Percentiles rank a stretch among this genome's conserved stretches.
These are phyloP conservation scores for Papilio dardanus DNA, from an alignment of 1,140 invertebrate species.

Conservation along the genomic window DNA sequence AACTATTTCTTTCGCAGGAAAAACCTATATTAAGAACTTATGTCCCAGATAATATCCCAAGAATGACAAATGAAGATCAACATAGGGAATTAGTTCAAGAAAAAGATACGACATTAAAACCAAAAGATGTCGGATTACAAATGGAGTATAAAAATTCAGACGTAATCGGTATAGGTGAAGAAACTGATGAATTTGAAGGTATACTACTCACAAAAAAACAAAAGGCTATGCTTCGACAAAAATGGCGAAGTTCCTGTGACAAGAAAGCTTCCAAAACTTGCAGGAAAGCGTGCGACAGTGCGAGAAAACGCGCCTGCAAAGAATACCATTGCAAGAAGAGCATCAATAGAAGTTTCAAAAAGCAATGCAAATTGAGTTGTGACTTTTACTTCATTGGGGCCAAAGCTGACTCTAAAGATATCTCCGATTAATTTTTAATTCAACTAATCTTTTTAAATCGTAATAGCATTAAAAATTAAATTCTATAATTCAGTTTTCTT, in stretches of 20 bases:
- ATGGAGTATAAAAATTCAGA: neutral
- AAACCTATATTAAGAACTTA: neutral
- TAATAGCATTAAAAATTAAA: no score
- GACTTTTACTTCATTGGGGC: slow-evolving; percentile 29
- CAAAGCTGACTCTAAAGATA: neutral
- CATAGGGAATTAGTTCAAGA: neutral
- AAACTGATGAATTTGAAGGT: slow-evolving; percentile 32
- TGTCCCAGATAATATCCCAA: neutral
- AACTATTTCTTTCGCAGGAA: neutral
- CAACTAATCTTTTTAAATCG: neutral
- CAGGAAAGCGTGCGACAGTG: slow-evolving; percentile 47
- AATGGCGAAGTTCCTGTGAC: slow-evolving; percentile 48
- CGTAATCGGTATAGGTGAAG: neutral
- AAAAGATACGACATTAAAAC: neutral
- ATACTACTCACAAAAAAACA: slow-evolving; percentile 42
- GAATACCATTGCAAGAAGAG: slow-evolving; percentile 46
- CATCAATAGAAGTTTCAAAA: slow-evolving; percentile 52
- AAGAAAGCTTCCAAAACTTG: slow-evolving; percentile 52
- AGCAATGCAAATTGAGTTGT: slow-evolving; percentile 54
- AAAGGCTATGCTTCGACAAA: slow-evolving; percentile 44
- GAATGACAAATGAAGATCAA: neutral
- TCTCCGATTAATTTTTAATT: slow-evolving; percentile 23
- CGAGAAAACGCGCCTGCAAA: slow-evolving; percentile 49
- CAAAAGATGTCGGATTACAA: neutral
- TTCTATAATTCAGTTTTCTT: no score